Percentiles rank a stretch among this genome's conserved stretches.
phyloP scores from a whole-genome alignment of 64 coral and sea anemone genomes.

The Montipora sp. region DNA sequence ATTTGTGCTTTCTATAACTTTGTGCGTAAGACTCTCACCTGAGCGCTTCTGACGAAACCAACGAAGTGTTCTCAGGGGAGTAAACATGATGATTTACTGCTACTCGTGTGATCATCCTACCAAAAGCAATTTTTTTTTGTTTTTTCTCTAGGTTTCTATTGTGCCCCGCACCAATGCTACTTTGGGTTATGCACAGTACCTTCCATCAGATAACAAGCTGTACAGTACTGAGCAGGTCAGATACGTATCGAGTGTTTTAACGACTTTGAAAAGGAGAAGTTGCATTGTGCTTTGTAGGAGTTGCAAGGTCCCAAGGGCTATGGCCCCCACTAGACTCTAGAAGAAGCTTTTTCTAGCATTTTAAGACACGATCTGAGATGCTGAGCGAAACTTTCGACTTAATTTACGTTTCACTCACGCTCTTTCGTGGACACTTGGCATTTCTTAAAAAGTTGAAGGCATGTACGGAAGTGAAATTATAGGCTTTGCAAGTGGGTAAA shows the following conservation, averaged over 20 bases:
- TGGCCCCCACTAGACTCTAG: background rate
- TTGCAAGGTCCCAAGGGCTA: too few species aligned
- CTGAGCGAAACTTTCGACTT: background rate
- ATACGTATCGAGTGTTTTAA: too few species aligned
- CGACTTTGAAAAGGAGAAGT: too few species aligned
- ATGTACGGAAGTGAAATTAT: too few species aligned
- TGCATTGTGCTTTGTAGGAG: too few species aligned
- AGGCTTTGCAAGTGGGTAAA: too few species aligned
- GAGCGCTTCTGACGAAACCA: too few species aligned
- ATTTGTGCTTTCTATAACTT: too few species aligned
- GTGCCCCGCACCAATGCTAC: slow-evolving; percentile 94
- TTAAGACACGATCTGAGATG: background rate
- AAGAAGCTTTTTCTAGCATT: background rate
- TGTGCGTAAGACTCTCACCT: too few species aligned
- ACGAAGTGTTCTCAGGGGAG: background rate
- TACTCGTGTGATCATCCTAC: background rate
- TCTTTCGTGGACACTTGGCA: too few species aligned
- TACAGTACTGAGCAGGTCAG: slow-evolving; percentile 93
- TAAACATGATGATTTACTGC: background rate
- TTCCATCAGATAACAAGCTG: slow-evolving; percentile 97
- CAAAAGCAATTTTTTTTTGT: background rate
- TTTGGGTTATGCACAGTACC: slow-evolving; percentile 91
- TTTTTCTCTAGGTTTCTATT: slow-evolving; percentile 80
- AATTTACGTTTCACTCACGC: background rate
- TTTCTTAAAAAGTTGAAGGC: too few species aligned